Percentiles rank a stretch among this genome's conserved stretches.
Evolutionary conservation across 2,888 invertebrate species (phyloP).

Genomic region (Dryobotodes eremita): DNA sequence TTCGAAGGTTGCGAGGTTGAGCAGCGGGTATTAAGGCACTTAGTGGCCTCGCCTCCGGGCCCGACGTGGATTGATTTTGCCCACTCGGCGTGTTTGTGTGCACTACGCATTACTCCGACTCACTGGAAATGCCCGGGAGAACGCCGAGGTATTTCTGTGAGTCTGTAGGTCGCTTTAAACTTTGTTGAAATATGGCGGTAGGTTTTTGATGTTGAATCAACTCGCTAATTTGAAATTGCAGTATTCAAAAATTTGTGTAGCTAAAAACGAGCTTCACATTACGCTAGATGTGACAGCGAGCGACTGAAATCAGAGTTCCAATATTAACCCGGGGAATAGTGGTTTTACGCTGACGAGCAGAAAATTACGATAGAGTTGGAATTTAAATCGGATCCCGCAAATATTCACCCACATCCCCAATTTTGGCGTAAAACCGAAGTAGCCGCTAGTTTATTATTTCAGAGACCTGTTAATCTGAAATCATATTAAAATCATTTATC

Average conservation of each 20-base stretch:
- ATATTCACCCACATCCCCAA: conserved; percentile 46
- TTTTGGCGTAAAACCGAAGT: conserved; percentile 48
- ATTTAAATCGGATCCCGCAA: conserved; percentile 56
- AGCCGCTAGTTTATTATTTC: conserved; percentile 55
- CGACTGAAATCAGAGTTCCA: conserved; percentile 41
- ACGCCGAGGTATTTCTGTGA: conserved; percentile 17
- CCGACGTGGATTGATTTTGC: conserved; percentile 84
- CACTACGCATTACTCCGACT: conserved; percentile 49
- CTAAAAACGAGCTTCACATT: conserved; percentile 13
- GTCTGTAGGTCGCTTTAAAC: conserved; percentile 1
- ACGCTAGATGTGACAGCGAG: conserved; percentile 36
- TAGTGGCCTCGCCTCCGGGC: conserved; percentile 74
- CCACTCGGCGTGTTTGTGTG: conserved; percentile 67
- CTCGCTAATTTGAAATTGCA: conserved; percentile 7
- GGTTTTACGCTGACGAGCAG: conserved; percentile 58
- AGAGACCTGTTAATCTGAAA: conserved; percentile 33
- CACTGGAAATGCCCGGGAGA: conserved; percentile 53
- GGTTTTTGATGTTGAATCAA: neutral
- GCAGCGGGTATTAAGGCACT: conserved; percentile 81
- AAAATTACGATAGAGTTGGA: conserved; percentile 51
- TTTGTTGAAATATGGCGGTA: neutral
- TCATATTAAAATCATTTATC: conserved; percentile 50
- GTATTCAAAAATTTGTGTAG: conserved; percentile 1
- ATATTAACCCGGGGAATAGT: conserved; percentile 49
- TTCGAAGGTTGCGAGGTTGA: conserved; percentile 75